Percentiles rank a stretch among this genome's conserved stretches.
Evolutionary conservation across 2,797 vertebrate species (phyloP).

Genomic region (Tachyglossus aculeatus): DNA sequence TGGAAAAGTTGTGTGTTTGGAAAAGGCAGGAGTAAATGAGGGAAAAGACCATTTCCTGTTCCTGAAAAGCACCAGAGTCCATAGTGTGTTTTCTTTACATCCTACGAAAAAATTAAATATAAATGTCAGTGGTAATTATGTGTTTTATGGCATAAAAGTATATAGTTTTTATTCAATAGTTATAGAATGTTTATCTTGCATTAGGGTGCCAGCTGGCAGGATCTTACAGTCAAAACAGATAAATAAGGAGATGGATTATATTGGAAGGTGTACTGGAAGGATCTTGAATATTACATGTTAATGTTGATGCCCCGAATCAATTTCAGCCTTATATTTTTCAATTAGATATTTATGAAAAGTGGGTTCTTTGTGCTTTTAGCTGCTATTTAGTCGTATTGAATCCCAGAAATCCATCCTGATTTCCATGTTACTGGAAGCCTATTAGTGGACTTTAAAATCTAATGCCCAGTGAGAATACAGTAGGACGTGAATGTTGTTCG

Average conservation of each 20-base stretch:
- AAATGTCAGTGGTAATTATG: conserved; percentile 15
- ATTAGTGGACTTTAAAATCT: conserved; percentile 5
- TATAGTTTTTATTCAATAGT: conserved; percentile 43
- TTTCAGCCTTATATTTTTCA: conserved; percentile 16
- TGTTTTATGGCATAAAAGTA: conserved; percentile 37
- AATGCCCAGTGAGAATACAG: background rate
- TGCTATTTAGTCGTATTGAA: background rate
- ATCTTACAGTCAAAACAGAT: conserved; percentile 52
- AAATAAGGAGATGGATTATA: conserved; percentile 36
- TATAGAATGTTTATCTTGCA: conserved; percentile 43
- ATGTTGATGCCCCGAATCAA: conserved; percentile 16
- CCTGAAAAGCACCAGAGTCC: background rate
- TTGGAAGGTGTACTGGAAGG: conserved; percentile 15
- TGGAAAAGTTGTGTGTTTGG: background rate
- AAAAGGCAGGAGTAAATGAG: background rate
- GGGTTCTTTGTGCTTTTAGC: conserved; percentile 11
- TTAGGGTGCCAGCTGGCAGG: conserved; percentile 38
- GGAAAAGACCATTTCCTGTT: background rate
- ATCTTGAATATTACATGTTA: conserved; percentile 14
- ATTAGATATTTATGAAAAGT: conserved; percentile 42
- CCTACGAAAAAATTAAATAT: too few relatives aligned
- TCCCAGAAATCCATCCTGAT: background rate
- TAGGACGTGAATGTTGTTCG: background rate
- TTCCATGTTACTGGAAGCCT: background rate
- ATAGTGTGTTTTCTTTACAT: too few relatives aligned